phyloP scores from a whole-genome alignment of 1,140 invertebrate genomes.

The fruit fly (Drosophila melanogaster) region Release_6_plus_ISO1_MT NC_004354.4:1103501-1104000 shows the following conservation, averaged over 20 bases:
- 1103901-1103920: conserved; percentile 53
- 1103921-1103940: not conserved
- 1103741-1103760: conserved; percentile 57
- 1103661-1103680: too few species aligned
- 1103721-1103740: conserved; percentile 54
- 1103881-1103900: conserved; percentile 82
- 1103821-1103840: conserved; percentile 47
- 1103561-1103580: too few species aligned
- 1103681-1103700: not conserved
- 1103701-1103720: conserved; percentile 7
- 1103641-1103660: too few species aligned
- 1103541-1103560: too few species aligned
- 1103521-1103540: too few species aligned
- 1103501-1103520: too few species aligned
- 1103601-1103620: too few species aligned
- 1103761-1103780: conserved; percentile 68
- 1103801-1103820: conserved; percentile 11
- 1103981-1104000: conserved; percentile 63
- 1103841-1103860: conserved; percentile 80
- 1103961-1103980: conserved; percentile 82
- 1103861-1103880: conserved; percentile 79
- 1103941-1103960: conserved; percentile 42
- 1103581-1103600: too few species aligned
- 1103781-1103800: conserved; percentile 56
- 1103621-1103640: too few species aligned